These are phyloP conservation scores for Psammodynastes pulverulentus DNA, from an alignment of 2,113 vertebrate genomes.

Conservation along the genomic window DNA sequence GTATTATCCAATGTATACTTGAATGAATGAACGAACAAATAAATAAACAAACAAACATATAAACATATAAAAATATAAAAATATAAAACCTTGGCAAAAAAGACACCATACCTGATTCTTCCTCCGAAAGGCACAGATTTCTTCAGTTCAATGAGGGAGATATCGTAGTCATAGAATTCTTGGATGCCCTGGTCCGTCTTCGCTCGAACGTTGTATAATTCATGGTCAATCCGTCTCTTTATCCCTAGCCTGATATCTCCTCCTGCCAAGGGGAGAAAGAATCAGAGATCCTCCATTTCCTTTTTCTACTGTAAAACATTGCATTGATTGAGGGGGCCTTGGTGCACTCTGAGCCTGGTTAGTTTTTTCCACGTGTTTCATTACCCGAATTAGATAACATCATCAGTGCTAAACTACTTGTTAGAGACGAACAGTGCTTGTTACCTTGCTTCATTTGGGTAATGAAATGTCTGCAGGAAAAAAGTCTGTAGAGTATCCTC, in stretches of 20 bases:
- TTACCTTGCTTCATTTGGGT: too few relatives aligned
- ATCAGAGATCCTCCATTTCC: neutral
- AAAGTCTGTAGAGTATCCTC: too few relatives aligned
- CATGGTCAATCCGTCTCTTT: constrained; percentile 57
- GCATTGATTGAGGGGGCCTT: neutral
- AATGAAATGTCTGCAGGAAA: too few relatives aligned
- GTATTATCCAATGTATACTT: too few relatives aligned
- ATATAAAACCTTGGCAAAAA: too few relatives aligned
- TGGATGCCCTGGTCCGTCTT: constrained; percentile 68
- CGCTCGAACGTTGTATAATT: constrained; percentile 56
- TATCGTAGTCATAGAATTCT: constrained; percentile 81
- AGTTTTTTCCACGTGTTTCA: neutral
- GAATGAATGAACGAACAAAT: too few relatives aligned
- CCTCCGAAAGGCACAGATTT: constrained; percentile 66
- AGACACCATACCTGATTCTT: constrained; percentile 67
- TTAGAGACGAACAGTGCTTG: too few relatives aligned
- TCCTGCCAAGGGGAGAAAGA: neutral
- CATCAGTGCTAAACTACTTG: neutral
- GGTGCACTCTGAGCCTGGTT: neutral
- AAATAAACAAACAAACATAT: too few relatives aligned
- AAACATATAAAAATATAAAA: too few relatives aligned
- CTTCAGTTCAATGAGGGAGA: constrained; percentile 73
- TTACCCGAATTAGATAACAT: too few relatives aligned
- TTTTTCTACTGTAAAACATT: neutral
- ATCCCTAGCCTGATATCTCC: constrained; percentile 35